Evolutionary conservation across 2,113 vertebrate genomes (phyloP).

Genomic region (Heliornis fulica): DNA sequence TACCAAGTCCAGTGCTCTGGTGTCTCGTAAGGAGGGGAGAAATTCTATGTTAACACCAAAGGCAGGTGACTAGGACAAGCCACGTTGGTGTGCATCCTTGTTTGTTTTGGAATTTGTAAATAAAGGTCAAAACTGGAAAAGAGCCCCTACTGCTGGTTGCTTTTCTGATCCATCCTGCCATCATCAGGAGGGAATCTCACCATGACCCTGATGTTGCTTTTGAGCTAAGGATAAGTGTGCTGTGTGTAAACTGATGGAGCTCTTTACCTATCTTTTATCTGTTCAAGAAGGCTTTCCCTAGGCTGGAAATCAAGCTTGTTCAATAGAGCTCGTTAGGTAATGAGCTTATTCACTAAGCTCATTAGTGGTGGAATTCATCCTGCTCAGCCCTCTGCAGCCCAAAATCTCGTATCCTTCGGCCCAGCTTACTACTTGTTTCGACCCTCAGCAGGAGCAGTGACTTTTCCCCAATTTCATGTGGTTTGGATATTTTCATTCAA

Average conservation of each 20-base stretch:
- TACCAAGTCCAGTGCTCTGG: not conserved
- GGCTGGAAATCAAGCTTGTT: conserved; percentile 50
- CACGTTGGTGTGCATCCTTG: rapidly evolving
- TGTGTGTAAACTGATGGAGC: not conserved
- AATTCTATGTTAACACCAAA: not conserved
- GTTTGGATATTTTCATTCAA: not conserved
- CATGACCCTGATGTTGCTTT: not conserved
- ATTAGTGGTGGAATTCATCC: conserved; percentile 58
- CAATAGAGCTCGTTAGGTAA: conserved; percentile 63
- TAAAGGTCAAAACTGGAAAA: not conserved
- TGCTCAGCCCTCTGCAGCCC: conserved; percentile 43
- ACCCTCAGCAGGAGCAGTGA: not conserved
- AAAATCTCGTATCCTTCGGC: conserved; percentile 10
- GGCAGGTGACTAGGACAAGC: not conserved
- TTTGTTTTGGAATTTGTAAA: not conserved
- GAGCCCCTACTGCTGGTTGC: not conserved
- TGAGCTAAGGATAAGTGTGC: not conserved
- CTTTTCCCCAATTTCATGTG: not conserved
- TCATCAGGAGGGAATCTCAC: not conserved
- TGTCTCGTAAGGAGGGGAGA: not conserved
- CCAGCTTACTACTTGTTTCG: not conserved
- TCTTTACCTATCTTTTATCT: conserved; percentile 35
- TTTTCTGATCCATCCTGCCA: not conserved
- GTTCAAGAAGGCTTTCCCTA: not conserved
- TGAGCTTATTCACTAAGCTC: conserved; percentile 63